Conservation (phyloP, 2,888 invertebrate genomes). For the Folsomia manolachei region DNA sequence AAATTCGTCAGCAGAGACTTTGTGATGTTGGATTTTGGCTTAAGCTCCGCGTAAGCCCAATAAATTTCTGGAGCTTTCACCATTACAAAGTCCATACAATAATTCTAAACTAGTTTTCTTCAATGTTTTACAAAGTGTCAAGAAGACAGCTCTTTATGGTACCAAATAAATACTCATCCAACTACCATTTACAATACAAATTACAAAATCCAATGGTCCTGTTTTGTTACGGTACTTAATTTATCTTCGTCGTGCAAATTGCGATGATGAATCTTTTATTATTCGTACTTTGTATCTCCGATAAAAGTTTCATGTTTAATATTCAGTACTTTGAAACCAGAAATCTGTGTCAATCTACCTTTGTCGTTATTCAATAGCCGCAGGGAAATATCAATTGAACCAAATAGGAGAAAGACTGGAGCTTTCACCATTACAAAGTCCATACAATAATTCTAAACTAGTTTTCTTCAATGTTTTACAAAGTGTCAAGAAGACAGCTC, state of each 20-base stretch:
- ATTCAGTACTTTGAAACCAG: no score
- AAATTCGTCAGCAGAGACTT: background rate
- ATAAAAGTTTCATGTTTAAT: no score
- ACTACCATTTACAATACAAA: no score
- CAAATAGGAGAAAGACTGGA: background rate
- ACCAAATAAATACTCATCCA: no score
- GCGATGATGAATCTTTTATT: no score
- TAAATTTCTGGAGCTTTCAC: conserved; percentile 42
- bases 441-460: conserved; percentile 30
- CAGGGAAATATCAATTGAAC: background rate
- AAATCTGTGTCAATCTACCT: background rate
- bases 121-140: background rate
- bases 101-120: conserved; percentile 23
- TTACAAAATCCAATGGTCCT: no score
- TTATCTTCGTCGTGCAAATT: no score
- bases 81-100: conserved; percentile 31
- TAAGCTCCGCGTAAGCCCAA: conserved; percentile 28
- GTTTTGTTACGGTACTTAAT: no score
- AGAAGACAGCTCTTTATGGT: conserved; percentile 11
- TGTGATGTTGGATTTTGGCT: conserved; percentile 24
- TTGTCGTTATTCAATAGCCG: background rate
- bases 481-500: conserved; percentile 3
- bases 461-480: background rate
- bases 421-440: conserved; percentile 30
- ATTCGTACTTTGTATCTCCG: no score